Percentiles rank a stretch among this genome's conserved stretches.
Evolutionary conservation across 2,113 vertebrate species (phyloP).

Genomic region (Ciconia maguari): DNA sequence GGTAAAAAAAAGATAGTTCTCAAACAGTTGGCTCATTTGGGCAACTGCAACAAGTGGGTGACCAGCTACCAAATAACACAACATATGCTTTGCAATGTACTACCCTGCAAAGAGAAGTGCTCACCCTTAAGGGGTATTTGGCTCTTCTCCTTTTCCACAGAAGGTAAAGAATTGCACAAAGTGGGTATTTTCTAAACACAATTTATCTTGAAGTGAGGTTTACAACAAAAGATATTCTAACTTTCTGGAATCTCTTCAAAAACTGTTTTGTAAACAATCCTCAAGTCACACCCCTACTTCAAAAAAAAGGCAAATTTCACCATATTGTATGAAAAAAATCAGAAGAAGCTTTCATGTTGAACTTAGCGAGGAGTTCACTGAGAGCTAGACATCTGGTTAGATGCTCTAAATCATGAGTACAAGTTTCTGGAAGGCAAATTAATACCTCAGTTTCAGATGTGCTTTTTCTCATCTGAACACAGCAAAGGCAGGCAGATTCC

Average conservation of each 20-base stretch:
- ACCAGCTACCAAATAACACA: background rate
- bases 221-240: background rate
- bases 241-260: background rate
- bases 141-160: background rate
- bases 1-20: too few species aligned
- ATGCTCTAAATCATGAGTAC: background rate
- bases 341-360: background rate
- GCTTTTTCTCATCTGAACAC: background rate
- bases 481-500: background rate
- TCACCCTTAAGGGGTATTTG: background rate
- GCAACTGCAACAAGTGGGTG: background rate
- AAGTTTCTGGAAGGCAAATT: background rate
- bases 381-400: background rate
- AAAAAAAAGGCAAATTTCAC: background rate
- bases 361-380: background rate
- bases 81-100: background rate
- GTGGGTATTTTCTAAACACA: background rate
- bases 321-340: background rate
- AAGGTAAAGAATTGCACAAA: background rate
- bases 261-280: background rate
- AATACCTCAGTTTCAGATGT: background rate
- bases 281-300: background rate
- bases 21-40: background rate
- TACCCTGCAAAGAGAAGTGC: background rate
- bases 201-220: background rate